Base-by-base conservation (phyloP, 2,113 vertebrate genomes). In the Cisticola juncidis region DNA sequence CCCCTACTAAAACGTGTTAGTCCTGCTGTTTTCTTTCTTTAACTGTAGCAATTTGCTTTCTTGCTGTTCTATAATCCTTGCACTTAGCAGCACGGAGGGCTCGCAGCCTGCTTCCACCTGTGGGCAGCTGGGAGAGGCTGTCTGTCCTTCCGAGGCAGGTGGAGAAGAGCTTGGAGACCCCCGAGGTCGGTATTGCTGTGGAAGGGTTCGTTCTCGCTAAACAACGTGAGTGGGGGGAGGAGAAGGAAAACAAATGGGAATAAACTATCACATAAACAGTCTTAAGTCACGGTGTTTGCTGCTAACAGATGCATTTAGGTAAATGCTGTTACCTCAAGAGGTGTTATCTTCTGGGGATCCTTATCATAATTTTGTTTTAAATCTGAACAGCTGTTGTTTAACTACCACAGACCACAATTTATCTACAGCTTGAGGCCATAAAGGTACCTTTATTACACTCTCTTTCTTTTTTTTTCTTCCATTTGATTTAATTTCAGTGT, bases 371-470 rank as follows among this genome's bases (percentile, higher is more conserved):
- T 99, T 99, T 98, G 98, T 98, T 98, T 98, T 98, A 98, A 99
- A 98, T 98, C 98, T 97, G 97, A 99, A 99, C 98, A 99, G 98
- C 98, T 99, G 98, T 98, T 99, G 98, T 99, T 99, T 99, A 99
- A 99, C 98, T 98, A 99, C 98, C 98, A 98, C 98, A 98, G 98
- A 98, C 98, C 97, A 98, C 98, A 98, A 98, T 98, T 98, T 99
- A 98, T 99, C 98, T 98, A 98, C 98, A 97, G 98, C 98, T 98
- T 97, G 98, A 90, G 98, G 98, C 98, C 98, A 98, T 97, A 98
- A 98, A 98, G 97, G 97, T 97, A 98, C 97, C 92, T 98, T 97
- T 97, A 97, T 98, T 98, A 97, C 97, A 98, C 97, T 97, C 95
- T 80, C 80, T 97, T 97, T 95, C 77, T 91, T 97, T 90, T 88